These are phyloP conservation scores for Gavialis gangeticus DNA, from an alignment of 2,113 vertebrate genomes.

Conservation along the genomic window DNA sequence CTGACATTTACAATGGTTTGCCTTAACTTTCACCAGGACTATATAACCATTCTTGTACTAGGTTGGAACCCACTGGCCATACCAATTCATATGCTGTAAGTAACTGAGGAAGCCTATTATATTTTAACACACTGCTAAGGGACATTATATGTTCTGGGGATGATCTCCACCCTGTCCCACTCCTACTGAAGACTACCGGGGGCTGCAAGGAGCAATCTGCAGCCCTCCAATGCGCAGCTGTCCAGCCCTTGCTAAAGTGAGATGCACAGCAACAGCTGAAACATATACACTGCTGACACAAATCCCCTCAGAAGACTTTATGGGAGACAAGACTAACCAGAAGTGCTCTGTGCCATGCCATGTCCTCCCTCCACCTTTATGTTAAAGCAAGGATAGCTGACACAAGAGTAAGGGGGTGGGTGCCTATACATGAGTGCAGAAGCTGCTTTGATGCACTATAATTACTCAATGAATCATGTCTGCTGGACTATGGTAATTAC, in stretches of 20 bases:
- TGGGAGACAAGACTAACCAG: background rate
- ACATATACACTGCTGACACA: background rate
- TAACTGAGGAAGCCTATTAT: background rate
- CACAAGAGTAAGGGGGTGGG: background rate
- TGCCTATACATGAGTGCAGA: too few species aligned
- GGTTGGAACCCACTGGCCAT: background rate
- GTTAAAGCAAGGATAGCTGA: background rate
- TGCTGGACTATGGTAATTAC: too few species aligned
- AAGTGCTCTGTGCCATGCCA: background rate
- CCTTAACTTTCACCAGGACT: background rate
- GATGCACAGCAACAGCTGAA: background rate
- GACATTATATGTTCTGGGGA: constrained; percentile 21
- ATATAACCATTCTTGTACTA: background rate
- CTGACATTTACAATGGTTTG: background rate
- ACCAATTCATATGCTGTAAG: background rate
- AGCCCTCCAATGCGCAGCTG: background rate
- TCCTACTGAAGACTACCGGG: background rate
- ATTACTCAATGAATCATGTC: too few species aligned
- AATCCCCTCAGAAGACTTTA: background rate
- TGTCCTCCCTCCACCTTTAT: background rate
- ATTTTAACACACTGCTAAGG: constrained; percentile 32
- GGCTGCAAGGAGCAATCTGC: background rate
- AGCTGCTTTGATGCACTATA: too few species aligned
- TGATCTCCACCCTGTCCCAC: background rate
- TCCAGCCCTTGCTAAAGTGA: accelerated